These are phyloP conservation scores for Pheosia tremula DNA, from an alignment of 2,888 invertebrate species.

Conservation along the genomic window DNA sequence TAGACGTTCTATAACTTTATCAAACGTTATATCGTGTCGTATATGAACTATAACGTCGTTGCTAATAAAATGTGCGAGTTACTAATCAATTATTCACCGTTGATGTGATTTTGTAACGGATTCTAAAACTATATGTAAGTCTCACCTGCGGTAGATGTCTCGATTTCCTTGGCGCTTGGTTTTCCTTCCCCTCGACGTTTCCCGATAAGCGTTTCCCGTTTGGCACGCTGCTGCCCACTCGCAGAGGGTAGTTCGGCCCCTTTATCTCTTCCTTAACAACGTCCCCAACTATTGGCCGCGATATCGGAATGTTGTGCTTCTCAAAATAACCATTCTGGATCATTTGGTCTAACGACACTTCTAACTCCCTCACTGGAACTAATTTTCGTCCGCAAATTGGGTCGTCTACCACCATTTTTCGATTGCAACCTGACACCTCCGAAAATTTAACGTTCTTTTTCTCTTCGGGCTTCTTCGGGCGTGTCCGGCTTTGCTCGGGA, in stretches of 20 bases:
- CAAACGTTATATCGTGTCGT: no score
- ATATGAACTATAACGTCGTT: no score
- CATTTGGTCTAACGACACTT: conserved; percentile 80
- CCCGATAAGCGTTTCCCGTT: conserved; percentile 73
- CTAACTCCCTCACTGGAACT: conserved; percentile 76
- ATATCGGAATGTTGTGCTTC: conserved; percentile 77
- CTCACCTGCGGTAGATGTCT: conserved; percentile 77
- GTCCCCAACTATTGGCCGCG: conserved; percentile 52
- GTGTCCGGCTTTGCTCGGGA: conserved; percentile 54
- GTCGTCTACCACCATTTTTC: conserved; percentile 78
- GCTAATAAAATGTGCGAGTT: no score
- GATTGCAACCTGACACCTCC: conserved; percentile 76
- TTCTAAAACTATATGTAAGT: conserved; percentile 17
- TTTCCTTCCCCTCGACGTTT: conserved; percentile 47
- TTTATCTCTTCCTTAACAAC: conserved; percentile 54
- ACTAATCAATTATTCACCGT: neutral
- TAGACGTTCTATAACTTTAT: no score
- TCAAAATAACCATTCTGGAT: conserved; percentile 81
- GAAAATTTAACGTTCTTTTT: conserved; percentile 82
- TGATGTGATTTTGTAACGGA: conserved; percentile 1
- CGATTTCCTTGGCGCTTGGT: conserved; percentile 53
- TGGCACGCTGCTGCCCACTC: conserved; percentile 43
- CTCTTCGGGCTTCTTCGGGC: conserved; percentile 66
- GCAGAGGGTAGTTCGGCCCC: conserved; percentile 21
- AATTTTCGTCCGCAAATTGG: conserved; percentile 73